phyloP scores from a whole-genome alignment of 1,140 invertebrate genomes.

The Telenomus remus region DNA sequence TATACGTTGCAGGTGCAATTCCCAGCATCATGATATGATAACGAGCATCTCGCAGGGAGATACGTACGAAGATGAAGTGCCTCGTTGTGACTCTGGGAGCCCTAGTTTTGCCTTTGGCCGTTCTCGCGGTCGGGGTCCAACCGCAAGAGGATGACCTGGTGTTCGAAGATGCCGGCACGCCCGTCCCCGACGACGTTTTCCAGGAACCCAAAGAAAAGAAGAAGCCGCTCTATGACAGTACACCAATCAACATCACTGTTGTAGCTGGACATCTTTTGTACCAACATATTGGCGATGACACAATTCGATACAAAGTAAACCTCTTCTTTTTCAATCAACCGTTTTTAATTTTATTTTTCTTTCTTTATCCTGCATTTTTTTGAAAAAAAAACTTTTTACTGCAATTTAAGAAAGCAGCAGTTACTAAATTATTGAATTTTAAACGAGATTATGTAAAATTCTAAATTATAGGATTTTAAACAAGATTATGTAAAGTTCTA shows the following conservation, averaged over 20 bases:
- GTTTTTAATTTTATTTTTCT: background rate
- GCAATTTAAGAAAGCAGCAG: too few species aligned
- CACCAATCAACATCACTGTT: slow-evolving; percentile 68
- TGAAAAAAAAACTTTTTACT: too few species aligned
- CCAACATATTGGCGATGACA: slow-evolving; percentile 70
- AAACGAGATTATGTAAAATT: too few species aligned
- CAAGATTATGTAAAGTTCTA: too few species aligned
- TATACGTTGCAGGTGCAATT: slow-evolving; percentile 58
- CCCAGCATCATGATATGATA: slow-evolving; percentile 69
- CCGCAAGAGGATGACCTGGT: slow-evolving; percentile 72
- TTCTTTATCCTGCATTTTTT: too few species aligned
- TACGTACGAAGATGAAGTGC: slow-evolving; percentile 65
- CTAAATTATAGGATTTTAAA: too few species aligned
- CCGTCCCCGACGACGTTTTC: slow-evolving; percentile 34
- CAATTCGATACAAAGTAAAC: slow-evolving; percentile 22
- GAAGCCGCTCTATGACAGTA: slow-evolving; percentile 62
- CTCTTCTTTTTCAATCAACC: background rate
- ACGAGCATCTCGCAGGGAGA: slow-evolving; percentile 44
- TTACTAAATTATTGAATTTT: too few species aligned
- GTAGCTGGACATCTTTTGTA: slow-evolving; percentile 73
- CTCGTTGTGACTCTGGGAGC: slow-evolving; percentile 55
- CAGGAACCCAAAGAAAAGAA: slow-evolving; percentile 33
- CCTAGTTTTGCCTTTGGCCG: slow-evolving; percentile 53
- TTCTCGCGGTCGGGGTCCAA: slow-evolving; percentile 14
- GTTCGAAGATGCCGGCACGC: slow-evolving; percentile 69